Evolutionary conservation across 2,888 invertebrate genomes (phyloP).

Genomic region (Plagodis pulveraria): DNA sequence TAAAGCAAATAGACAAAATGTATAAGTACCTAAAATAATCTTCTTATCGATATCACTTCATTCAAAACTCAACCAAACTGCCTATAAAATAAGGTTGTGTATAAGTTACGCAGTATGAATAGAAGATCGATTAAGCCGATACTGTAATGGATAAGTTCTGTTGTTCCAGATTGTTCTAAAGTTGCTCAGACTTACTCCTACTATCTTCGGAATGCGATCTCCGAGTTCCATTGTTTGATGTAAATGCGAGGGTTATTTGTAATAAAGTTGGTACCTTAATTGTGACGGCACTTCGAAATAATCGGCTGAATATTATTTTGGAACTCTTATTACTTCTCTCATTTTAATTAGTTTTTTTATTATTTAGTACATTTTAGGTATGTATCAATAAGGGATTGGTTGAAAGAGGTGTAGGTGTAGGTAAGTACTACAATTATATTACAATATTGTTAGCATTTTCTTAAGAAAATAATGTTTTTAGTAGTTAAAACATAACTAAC

Average conservation of each 20-base stretch:
- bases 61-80: slow-evolving; percentile 1
- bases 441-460: too few relatives aligned
- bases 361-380: too few relatives aligned
- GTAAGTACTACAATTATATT: too few relatives aligned
- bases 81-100: background rate
- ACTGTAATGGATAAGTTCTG: slow-evolving; percentile 62
- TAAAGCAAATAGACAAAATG: slow-evolving; percentile 27
- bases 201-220: slow-evolving; percentile 46
- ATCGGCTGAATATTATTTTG: slow-evolving; percentile 1
- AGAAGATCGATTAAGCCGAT: slow-evolving; percentile 54
- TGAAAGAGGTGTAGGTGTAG: too few relatives aligned
- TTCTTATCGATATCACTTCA: background rate
- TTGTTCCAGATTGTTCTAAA: slow-evolving; percentile 54
- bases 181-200: slow-evolving; percentile 40
- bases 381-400: too few relatives aligned
- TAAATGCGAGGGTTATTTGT: slow-evolving; percentile 19
- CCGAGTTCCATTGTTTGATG: slow-evolving; percentile 33
- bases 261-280: slow-evolving; percentile 1
- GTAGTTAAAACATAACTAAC: too few relatives aligned
- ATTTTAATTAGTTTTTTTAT: too few relatives aligned
- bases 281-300: slow-evolving; percentile 7
- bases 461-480: too few relatives aligned
- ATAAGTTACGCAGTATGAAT: slow-evolving; percentile 1
- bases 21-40: slow-evolving; percentile 10
- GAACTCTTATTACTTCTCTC: background rate